These are phyloP conservation scores for Chaetophractus vellerosus DNA, from an alignment of 2,797 vertebrate species.

Conservation along the genomic window DNA sequence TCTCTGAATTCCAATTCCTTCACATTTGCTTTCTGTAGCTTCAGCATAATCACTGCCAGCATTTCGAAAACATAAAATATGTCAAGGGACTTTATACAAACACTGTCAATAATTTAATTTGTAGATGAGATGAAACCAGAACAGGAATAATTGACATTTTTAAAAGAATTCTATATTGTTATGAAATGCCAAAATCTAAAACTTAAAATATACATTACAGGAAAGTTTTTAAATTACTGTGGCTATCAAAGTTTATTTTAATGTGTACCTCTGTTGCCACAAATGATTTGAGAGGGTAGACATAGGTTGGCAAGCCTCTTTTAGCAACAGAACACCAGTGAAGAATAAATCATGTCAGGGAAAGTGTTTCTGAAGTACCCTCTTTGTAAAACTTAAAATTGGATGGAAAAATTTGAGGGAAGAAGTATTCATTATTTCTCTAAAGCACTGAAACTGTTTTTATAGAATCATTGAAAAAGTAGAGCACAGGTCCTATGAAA, in stretches of 20 bases:
- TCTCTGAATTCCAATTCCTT: neutral
- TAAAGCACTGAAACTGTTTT: slow-evolving; percentile 50
- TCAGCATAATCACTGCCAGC: slow-evolving; percentile 26
- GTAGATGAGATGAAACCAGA: slow-evolving; percentile 29
- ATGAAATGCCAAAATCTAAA: neutral
- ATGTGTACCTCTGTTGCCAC: neutral
- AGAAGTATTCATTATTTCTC: slow-evolving; percentile 57
- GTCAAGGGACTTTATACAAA: slow-evolving; percentile 26
- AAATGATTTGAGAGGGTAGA: neutral
- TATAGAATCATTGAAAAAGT: slow-evolving; percentile 31
- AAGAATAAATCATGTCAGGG: neutral
- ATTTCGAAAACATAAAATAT: slow-evolving; percentile 26
- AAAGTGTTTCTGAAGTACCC: neutral
- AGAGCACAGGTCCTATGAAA: neutral
- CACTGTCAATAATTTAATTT: slow-evolving; percentile 66
- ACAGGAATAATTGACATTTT: slow-evolving; percentile 7
- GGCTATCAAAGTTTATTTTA: slow-evolving; percentile 31
- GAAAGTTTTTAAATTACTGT: slow-evolving; percentile 30
- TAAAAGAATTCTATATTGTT: neutral
- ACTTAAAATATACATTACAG: neutral
- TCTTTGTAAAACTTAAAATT: slow-evolving; percentile 75
- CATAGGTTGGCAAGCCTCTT: neutral
- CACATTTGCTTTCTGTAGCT: neutral
- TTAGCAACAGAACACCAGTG: neutral
- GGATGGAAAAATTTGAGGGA: slow-evolving; percentile 42